phyloP scores from a whole-genome alignment of 2,888 invertebrate genomes.

The Orthosia cruda region DNA sequence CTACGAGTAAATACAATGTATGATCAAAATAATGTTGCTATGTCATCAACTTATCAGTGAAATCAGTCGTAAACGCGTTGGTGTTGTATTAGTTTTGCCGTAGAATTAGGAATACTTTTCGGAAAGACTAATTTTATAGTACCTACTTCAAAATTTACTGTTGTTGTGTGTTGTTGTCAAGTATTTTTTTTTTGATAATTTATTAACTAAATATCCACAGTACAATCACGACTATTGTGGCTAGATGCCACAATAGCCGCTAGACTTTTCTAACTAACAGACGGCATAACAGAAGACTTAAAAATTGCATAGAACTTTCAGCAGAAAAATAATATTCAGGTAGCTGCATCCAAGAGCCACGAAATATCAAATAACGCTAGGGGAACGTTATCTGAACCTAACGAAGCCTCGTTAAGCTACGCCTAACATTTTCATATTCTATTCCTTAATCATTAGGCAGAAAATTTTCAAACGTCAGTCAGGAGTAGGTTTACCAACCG shows the following conservation, averaged over 20 bases:
- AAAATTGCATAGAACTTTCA: background rate
- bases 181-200: too few species aligned
- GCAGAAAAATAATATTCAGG: background rate
- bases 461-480: background rate
- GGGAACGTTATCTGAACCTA: background rate
- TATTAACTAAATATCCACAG: background rate
- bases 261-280: background rate
- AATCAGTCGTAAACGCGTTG: background rate
- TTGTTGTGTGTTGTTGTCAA: too few species aligned
- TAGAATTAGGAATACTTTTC: too few species aligned
- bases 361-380: slow-evolving; percentile 8
- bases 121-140: background rate
- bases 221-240: background rate
- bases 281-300: background rate
- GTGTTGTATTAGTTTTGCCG: background rate
- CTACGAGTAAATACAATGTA: background rate
- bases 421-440: slow-evolving; percentile 12
- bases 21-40: background rate
- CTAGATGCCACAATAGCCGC: too few species aligned
- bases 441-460: background rate
- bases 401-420: background rate
- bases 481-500: too few species aligned
- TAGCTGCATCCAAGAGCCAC: background rate
- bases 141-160: too few species aligned
- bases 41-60: background rate